phyloP scores from a whole-genome alignment of 1,140 invertebrate genomes.

The Bilobella aurantiaca region DNA sequence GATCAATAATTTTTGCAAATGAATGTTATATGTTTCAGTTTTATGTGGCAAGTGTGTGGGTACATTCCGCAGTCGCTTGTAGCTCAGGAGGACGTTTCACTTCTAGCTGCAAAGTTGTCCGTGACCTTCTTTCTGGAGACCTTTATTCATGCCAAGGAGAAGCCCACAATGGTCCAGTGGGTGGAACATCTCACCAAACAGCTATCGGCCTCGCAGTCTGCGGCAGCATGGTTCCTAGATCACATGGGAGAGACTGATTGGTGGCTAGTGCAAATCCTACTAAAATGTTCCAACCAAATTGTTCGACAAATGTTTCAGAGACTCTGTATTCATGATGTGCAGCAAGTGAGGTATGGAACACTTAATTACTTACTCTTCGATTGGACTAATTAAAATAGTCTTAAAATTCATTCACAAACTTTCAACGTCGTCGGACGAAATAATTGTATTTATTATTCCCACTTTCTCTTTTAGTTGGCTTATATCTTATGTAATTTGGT shows the following conservation, averaged over 20 bases:
- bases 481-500: too few species aligned
- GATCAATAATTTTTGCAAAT: not conserved
- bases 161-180: conserved; percentile 94
- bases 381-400: too few species aligned
- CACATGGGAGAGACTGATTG: conserved; percentile 84
- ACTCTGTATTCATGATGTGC: conserved; percentile 85
- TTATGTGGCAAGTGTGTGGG: conserved; percentile 92
- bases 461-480: too few species aligned
- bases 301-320: conserved; percentile 88
- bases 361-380: too few species aligned
- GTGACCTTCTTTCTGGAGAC: conserved; percentile 92
- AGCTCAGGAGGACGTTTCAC: conserved; percentile 63
- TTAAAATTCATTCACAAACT: too few species aligned
- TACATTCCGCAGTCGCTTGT: conserved; percentile 80
- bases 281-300: conserved; percentile 92
- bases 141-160: conserved; percentile 92
- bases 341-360: conserved; percentile 59
- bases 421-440: too few species aligned
- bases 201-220: conserved; percentile 78
- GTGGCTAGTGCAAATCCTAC: conserved; percentile 89
- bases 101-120: conserved; percentile 74
- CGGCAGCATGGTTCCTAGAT: conserved; percentile 84
- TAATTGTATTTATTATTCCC: too few species aligned
- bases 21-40: conserved; percentile 48
- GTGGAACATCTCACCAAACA: conserved; percentile 88